Evolutionary conservation across 1,140 invertebrate species (phyloP), one percentile per base, ranked within the genome.

Genomic region (Euura saliciscinereae): DNA sequence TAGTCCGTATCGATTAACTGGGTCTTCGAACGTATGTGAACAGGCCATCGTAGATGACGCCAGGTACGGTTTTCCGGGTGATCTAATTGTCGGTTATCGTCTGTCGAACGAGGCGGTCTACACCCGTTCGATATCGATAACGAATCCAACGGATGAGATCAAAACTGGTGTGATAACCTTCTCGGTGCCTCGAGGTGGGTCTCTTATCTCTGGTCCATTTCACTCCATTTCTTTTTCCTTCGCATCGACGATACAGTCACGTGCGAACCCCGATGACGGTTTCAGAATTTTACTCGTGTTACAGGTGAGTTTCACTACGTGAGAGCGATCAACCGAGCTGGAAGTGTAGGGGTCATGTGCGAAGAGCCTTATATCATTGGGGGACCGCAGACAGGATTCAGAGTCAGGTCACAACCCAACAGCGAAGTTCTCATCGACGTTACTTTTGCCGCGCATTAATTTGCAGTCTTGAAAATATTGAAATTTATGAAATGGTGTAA

Each of bases 301-400:
- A 2, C 68, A 87, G 85, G 85, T 65, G 71, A 69, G 42, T 76
- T 86, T 43, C 84, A 86, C 73, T 85, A 82, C 44, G 43, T 85
- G 4, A 83, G 79, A 28, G 74, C 78, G 1, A 43, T 73, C 28
- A 87, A 86, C 73, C 74, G 80, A 28, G 74, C 43, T 2, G 81
- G 84, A 4, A 87, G 86, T 51, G 82, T 78, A 10, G 84, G 80
- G 0, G 85, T 87, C 2, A 78, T 77, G 3, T 87, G 86, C 45
- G 82, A 81, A 42, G 79, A 82, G n/a, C 75, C 80, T 0, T 77
- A 78, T 65, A 82, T 70, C 4, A 74, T 86, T 3, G 86, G 84
- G 71, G 75, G 72, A 66, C 79, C 82, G 45, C 75, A 72, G 71
- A 80, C 73, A 44, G 77, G 73, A 46, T 81, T 87, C 45, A 79